A percentile compares a stretch with the other conserved stretches of the same genome.
These are phyloP conservation scores for Helicolenus hilgendorfi DNA, from an alignment of 2,797 vertebrate genomes.

Conservation along the genomic window DNA sequence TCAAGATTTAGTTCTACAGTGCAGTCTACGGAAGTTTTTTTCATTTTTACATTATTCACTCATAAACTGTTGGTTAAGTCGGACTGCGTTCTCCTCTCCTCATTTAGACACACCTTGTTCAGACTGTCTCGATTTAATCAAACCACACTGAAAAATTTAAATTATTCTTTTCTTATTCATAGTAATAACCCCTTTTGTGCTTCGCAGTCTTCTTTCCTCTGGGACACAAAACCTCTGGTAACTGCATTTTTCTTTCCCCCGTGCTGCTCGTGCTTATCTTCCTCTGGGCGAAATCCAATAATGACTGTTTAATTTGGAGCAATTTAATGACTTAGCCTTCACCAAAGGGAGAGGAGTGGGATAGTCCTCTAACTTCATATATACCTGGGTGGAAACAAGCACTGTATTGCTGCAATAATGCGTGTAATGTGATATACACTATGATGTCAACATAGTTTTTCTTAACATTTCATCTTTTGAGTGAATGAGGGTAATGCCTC, in stretches of 20 bases:
- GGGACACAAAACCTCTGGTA: background rate
- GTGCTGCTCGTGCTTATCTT: constrained; percentile 16
- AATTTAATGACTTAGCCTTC: background rate
- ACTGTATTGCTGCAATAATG: background rate
- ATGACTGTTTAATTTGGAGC: constrained; percentile 7
- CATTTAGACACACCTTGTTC: background rate
- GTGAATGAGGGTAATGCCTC: background rate
- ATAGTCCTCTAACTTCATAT: background rate
- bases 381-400: background rate
- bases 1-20: background rate
- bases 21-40: background rate
- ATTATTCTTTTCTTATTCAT: background rate
- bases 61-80: background rate
- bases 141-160: background rate
- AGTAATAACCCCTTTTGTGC: background rate
- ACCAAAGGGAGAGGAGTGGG: background rate
- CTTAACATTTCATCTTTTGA: background rate
- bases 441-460: background rate
- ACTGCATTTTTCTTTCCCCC: background rate
- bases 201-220: background rate
- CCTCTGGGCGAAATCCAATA: background rate
- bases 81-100: background rate
- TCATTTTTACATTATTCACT: background rate
- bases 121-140: background rate
- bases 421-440: background rate